These are phyloP conservation scores for Junco hyemalis DNA, from an alignment of 2,113 vertebrate genomes.

Conservation along the genomic window DNA sequence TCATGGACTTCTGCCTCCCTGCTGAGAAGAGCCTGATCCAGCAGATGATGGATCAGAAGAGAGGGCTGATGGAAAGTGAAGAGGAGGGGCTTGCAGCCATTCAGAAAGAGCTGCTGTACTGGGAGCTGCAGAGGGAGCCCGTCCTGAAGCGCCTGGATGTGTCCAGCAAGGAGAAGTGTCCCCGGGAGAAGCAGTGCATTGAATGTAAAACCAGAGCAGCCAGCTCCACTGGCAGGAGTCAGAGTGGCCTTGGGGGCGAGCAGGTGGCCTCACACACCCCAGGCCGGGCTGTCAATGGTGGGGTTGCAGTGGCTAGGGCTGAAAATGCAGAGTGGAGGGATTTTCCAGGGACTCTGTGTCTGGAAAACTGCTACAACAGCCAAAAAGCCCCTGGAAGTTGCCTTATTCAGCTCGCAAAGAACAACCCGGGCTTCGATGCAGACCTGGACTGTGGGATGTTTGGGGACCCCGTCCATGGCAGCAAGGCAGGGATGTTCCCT, in stretches of 20 bases:
- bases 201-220: conserved; percentile 67
- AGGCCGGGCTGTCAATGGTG: neutral
- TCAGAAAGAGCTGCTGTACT: conserved; percentile 81
- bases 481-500: conserved; percentile 40
- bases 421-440: conserved; percentile 28
- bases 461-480: conserved; percentile 6
- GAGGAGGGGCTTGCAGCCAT: conserved; percentile 81
- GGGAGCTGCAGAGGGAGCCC: conserved; percentile 78
- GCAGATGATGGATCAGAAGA: conserved; percentile 72
- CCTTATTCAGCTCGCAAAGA: conserved; percentile 67
- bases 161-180: conserved; percentile 44
- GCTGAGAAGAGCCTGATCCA: conserved; percentile 57
- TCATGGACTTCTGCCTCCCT: conserved; percentile 75
- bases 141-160: conserved; percentile 52
- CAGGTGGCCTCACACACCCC: conserved; percentile 11
- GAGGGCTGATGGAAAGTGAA: conserved; percentile 81
- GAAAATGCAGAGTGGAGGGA: conserved; percentile 72
- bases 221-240: neutral
- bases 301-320: conserved; percentile 33
- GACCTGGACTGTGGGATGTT: conserved; percentile 61
- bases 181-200: conserved; percentile 52
- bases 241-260: conserved; percentile 51
- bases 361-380: conserved; percentile 60
- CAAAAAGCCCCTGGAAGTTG: conserved; percentile 65
- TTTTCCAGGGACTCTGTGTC: conserved; percentile 46